phyloP scores from a whole-genome alignment of 2,797 vertebrate genomes.

The Tadarida brasiliensis region DNA sequence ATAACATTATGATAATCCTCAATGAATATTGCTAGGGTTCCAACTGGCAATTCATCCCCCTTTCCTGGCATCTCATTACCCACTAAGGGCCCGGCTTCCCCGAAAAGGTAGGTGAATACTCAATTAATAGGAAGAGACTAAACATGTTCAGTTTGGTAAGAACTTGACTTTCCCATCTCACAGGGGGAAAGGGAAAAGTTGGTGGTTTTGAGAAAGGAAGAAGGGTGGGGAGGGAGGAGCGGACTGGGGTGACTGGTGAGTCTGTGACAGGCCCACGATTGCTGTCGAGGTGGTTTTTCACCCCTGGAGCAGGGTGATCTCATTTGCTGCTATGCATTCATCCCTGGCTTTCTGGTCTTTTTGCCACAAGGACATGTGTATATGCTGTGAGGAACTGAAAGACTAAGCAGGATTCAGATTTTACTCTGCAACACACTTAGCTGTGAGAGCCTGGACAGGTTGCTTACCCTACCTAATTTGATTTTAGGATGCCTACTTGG shows the following conservation, averaged over 20 bases:
- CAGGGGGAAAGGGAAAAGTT: conserved; percentile 6
- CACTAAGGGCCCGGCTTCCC: neutral
- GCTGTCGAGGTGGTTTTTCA: conserved; percentile 56
- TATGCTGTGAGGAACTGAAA: conserved; percentile 39
- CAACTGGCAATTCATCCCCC: conserved; percentile 52
- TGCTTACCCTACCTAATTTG: neutral
- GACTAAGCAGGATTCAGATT: conserved; percentile 22
- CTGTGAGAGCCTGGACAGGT: neutral
- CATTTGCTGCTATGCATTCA: conserved; percentile 30
- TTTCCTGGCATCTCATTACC: neutral
- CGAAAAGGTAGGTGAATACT: conserved; percentile 20
- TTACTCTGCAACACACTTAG: neutral
- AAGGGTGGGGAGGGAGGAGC: neutral
- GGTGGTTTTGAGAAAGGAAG: neutral
- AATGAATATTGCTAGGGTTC: conserved; percentile 52
- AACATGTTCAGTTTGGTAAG: conserved; percentile 55
- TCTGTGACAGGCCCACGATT: conserved; percentile 43
- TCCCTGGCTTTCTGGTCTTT: conserved; percentile 51
- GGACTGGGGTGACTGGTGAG: neutral
- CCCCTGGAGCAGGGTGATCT: conserved; percentile 59
- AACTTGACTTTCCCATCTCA: conserved; percentile 63
- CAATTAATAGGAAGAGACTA: conserved; percentile 46
- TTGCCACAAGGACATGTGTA: neutral
- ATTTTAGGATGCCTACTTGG: neutral
- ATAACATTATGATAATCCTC: conserved; percentile 75